Evolutionary conservation across 53 echinoderm and acorn worm genomes (phyloP).

Genomic region (Patiria pectinifera): DNA sequence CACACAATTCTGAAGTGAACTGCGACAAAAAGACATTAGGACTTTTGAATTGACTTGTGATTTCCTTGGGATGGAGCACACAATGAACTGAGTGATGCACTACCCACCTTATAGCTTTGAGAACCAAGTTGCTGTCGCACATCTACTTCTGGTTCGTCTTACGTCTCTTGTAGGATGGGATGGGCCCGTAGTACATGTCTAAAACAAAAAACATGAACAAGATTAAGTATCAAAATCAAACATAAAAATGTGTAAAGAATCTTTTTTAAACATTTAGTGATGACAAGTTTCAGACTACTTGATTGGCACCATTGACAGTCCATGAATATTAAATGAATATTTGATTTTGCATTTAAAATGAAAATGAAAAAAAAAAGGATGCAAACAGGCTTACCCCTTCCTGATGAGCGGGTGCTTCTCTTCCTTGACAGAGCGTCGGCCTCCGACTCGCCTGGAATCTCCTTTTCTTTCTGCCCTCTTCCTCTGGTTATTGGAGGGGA

Average conservation of each 20-base stretch:
- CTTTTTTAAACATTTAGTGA: no score
- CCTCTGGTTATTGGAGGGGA: conserved; percentile 49
- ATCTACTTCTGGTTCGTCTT: conserved; percentile 83
- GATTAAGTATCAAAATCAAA: neutral
- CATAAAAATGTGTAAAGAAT: neutral
- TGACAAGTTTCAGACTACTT: no score
- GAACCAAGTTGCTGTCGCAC: neutral
- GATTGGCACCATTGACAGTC: neutral
- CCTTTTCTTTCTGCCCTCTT: conserved; percentile 53
- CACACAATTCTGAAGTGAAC: no score
- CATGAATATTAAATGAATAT: neutral
- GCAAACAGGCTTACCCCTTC: conserved; percentile 51
- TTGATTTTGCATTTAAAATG: neutral
- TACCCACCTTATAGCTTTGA: neutral
- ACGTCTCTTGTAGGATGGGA: conserved; percentile 82
- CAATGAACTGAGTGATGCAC: neutral
- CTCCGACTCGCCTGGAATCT: conserved; percentile 46
- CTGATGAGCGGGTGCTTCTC: conserved; percentile 68
- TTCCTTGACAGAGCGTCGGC: conserved; percentile 54
- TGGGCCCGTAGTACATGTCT: conserved; percentile 90
- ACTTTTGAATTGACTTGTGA: no score
- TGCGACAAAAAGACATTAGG: no score
- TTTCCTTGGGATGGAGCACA: no score
- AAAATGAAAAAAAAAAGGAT: neutral
- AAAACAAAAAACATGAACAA: conserved; percentile 16